Evolutionary conservation across 2,113 vertebrate genomes (phyloP), one percentile per base, ranked within the genome.

Genomic region (Oreochromis tanganicae): DNA sequence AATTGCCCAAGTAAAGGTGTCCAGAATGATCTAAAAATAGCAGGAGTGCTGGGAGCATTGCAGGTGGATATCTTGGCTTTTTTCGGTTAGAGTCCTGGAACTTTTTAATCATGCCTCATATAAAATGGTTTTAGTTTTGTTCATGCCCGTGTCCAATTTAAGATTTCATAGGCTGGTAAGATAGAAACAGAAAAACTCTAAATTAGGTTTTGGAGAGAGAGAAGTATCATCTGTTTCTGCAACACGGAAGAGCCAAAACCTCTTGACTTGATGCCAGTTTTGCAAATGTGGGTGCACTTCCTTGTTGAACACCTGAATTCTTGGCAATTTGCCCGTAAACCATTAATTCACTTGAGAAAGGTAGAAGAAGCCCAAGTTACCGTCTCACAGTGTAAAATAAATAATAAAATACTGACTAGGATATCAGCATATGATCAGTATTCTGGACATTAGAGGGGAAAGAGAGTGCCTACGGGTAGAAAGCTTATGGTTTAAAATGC

Each of bases 301-400:
- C 81, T 79, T 85, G 38, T 83, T 19, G 8, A 85, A 86, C 71
- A 88, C 87, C 81, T 91, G 75, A 68, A 79, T 75, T 59, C 29
- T 46, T 94, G 85, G 48, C 75, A 1, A 24, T 29, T 3, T 75
- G 63, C 85, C 85, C 36, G 24, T 2, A 66, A 87, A 56, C 38
- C 43, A 89, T 93, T 89, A 89, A 50, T 92, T 90, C 36, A 82
- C 80, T 52, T 68, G 54, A 85, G 80, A 85, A 16, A 7, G 13
- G 38, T 82, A 66, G 79, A 88, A 43, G 55, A 84, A 4, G 66
- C 71, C 85, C 29, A 90, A 83, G 71, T 82, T 57, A 56, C 41
- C 36, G 27, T 90, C 81, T 57, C 9, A 4, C 55, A 54, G 55
- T 36, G 61, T 84, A 56, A 87, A 90, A 91, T 93, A 85, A 89